phyloP scores from a whole-genome alignment of 2,888 invertebrate genomes.

The Andrena haemorrhoa region DNA sequence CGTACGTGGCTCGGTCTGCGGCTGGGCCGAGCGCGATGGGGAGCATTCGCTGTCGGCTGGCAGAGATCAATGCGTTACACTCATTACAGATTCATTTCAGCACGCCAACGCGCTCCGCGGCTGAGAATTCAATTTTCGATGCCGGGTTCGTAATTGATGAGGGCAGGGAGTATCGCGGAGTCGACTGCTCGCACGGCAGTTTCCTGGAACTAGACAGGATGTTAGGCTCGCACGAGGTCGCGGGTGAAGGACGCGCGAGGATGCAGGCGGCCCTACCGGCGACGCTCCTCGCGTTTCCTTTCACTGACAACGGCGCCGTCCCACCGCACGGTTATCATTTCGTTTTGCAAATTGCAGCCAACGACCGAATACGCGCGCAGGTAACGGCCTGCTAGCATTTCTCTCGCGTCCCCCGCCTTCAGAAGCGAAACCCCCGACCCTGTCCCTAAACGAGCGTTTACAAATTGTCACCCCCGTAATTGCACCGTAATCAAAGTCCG shows the following conservation, averaged over 20 bases:
- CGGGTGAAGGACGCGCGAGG: conserved; percentile 67
- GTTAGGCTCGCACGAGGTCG: conserved; percentile 62
- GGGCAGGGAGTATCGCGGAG: conserved; percentile 10
- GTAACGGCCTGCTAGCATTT: conserved; percentile 58
- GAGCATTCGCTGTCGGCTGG: not conserved
- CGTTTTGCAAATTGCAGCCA: conserved; percentile 64
- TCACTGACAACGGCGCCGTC: conserved; percentile 54
- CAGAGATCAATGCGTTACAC: not conserved
- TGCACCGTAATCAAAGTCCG: conserved; percentile 52
- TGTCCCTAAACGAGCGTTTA: conserved; percentile 38
- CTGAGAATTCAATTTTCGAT: conserved; percentile 41
- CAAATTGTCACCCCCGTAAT: conserved; percentile 55
- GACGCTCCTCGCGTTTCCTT: conserved; percentile 68
- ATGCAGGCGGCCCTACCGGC: conserved; percentile 48
- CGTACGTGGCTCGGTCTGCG: not conserved
- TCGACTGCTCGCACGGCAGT: conserved; percentile 27
- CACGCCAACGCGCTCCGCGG: conserved; percentile 12
- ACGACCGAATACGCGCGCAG: conserved; percentile 45
- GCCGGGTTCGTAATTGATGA: conserved; percentile 19
- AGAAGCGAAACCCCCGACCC: not conserved
- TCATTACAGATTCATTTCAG: conserved; percentile 15
- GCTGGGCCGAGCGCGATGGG: not conserved
- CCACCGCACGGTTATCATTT: conserved; percentile 66
- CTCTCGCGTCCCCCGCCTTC: conserved; percentile 29
- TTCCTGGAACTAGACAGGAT: conserved; percentile 63